These are phyloP conservation scores for Apis florea DNA, from an alignment of 1,140 invertebrate genomes.

Conservation along the genomic window DNA sequence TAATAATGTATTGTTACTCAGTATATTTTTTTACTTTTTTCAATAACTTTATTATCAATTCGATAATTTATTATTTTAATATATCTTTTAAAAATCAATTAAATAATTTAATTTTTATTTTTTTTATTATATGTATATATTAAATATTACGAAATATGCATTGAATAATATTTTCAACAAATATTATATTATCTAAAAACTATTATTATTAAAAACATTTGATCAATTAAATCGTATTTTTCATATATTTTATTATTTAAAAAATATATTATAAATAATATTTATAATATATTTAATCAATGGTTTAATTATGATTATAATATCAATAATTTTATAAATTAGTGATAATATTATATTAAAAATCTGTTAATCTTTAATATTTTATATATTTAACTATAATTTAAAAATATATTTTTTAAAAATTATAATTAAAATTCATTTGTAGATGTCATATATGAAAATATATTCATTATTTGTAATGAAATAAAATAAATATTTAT, in stretches of 20 bases:
- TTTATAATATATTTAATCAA: no score
- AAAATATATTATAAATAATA: not conserved
- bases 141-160: not conserved
- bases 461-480: not conserved
- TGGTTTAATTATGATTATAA: not conserved
- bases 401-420: not conserved
- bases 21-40: not conserved
- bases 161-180: not conserved
- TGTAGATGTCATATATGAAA: not conserved
- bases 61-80: not conserved
- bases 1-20: not conserved
- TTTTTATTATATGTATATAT: not conserved
- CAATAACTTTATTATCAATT: not conserved
- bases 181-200: not conserved
- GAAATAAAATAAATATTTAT: not conserved
- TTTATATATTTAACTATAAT: not conserved
- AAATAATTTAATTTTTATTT: not conserved
- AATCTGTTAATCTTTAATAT: slow-evolving; percentile 13
- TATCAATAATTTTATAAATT: not conserved
- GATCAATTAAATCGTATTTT: not conserved
- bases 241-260: not conserved
- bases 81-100: not conserved
- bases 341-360: not conserved
- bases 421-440: not conserved
- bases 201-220: not conserved